A percentile compares a stretch with the other conserved stretches of the same genome.
Conservation (phyloP, 2,113 vertebrate genomes). For the Phycodurus eques region DNA sequence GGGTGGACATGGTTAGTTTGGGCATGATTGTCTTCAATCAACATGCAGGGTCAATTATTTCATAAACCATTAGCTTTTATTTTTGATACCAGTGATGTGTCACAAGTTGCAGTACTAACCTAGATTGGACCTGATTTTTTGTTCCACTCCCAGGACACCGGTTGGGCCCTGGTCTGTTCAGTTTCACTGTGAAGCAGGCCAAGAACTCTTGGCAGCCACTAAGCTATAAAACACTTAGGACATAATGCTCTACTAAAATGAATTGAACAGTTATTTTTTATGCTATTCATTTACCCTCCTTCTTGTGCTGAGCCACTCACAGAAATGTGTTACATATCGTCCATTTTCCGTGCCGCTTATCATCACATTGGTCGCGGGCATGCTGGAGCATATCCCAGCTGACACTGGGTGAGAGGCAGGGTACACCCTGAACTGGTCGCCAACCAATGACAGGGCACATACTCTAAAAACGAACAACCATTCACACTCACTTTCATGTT, state of each 20-base stretch:
- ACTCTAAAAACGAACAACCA: no score
- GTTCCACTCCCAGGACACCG: slow-evolving; percentile 55
- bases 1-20: neutral
- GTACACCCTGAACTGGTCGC: no score
- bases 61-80: slow-evolving; percentile 55
- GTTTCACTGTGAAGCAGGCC: slow-evolving; percentile 57
- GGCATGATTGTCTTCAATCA: slow-evolving; percentile 9
- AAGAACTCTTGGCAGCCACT: slow-evolving; percentile 58
- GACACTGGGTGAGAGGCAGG: no score
- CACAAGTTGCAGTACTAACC: slow-evolving; percentile 59
- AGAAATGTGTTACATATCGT: slow-evolving; percentile 30
- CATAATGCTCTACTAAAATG: slow-evolving; percentile 44
- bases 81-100: slow-evolving; percentile 36
- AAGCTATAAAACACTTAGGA: slow-evolving; percentile 56
- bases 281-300: neutral
- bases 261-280: slow-evolving; percentile 45
- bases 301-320: slow-evolving; percentile 15
- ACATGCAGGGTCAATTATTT: slow-evolving; percentile 29
- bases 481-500: no score
- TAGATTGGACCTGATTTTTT: slow-evolving; percentile 67
- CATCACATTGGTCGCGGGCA: no score
- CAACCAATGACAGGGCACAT: no score
- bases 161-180: slow-evolving; percentile 59
- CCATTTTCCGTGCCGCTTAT: neutral
- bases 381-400: no score